phyloP scores from a whole-genome alignment of 2,797 vertebrate genomes.

The Chelon labrosus region DNA sequence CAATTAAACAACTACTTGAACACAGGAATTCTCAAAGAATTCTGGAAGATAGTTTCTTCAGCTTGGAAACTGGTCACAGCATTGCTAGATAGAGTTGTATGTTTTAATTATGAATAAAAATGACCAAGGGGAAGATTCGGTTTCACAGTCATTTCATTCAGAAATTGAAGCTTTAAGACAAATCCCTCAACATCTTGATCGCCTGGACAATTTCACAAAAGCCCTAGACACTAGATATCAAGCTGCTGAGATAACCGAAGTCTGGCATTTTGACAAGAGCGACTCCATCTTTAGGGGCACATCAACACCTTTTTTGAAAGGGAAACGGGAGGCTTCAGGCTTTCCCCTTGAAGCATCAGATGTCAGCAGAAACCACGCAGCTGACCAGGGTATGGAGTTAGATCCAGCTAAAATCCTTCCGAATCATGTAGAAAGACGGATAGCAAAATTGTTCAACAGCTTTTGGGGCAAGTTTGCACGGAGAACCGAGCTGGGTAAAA shows the following conservation, averaged over 20 bases:
- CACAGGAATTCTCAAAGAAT: too few relatives aligned
- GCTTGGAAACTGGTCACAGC: too few relatives aligned
- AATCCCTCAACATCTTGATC: too few relatives aligned
- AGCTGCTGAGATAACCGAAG: neutral
- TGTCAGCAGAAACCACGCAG: neutral
- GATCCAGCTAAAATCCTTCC: neutral
- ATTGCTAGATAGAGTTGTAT: too few relatives aligned
- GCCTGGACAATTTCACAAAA: neutral
- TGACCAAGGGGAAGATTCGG: too few relatives aligned
- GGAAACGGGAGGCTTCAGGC: neutral
- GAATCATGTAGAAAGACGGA: neutral
- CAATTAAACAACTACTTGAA: too few relatives aligned
- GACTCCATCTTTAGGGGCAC: neutral
- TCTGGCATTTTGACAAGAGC: neutral
- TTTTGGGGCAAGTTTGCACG: neutral
- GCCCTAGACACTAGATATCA: neutral
- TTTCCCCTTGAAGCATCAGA: fast-evolving
- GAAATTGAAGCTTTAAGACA: too few relatives aligned
- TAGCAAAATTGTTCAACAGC: neutral
- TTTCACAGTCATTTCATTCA: too few relatives aligned
- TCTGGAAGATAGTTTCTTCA: too few relatives aligned
- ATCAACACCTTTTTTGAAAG: neutral
- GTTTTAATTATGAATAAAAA: too few relatives aligned
- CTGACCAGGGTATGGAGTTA: neutral
- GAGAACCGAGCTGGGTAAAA: neutral